A percentile compares a stretch with the other conserved stretches of the same genome.
phyloP scores from a whole-genome alignment of 2,113 vertebrate species.

The Laticauda colubrina region DNA sequence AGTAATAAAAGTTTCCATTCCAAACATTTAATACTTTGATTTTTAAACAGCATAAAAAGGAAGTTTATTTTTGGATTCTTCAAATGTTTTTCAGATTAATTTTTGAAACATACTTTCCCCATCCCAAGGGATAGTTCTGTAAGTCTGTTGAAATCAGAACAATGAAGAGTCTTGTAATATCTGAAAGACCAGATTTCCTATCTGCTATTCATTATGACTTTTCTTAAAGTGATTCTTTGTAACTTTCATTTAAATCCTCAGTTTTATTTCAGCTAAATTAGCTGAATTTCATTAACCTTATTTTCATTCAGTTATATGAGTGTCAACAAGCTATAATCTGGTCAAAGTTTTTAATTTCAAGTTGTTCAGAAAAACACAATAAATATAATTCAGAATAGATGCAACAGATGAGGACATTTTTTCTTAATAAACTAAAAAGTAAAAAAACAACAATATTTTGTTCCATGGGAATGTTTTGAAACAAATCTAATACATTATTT shows the following conservation, averaged over 20 bases:
- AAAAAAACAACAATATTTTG: neutral
- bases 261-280: neutral
- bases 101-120: neutral
- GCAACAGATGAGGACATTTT: neutral
- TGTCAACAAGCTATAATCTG: neutral
- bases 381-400: neutral
- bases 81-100: slow-evolving; percentile 25
- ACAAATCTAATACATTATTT: neutral
- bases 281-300: neutral
- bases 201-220: neutral
- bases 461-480: neutral
- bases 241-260: neutral
- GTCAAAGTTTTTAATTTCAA: neutral
- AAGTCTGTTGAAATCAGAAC: neutral
- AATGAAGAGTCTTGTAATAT: neutral
- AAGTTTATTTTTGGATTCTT: slow-evolving; percentile 3
- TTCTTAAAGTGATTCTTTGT: neutral
- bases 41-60: slow-evolving; percentile 1
- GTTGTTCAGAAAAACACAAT: neutral
- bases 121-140: neutral
- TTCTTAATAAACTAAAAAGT: neutral
- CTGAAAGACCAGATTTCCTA: neutral
- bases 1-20: neutral
- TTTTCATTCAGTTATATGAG: neutral
- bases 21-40: slow-evolving; percentile 18